These are phyloP conservation scores for Aphelenchoides besseyi DNA, from an alignment of 1,140 invertebrate species.

Conservation along the genomic window DNA sequence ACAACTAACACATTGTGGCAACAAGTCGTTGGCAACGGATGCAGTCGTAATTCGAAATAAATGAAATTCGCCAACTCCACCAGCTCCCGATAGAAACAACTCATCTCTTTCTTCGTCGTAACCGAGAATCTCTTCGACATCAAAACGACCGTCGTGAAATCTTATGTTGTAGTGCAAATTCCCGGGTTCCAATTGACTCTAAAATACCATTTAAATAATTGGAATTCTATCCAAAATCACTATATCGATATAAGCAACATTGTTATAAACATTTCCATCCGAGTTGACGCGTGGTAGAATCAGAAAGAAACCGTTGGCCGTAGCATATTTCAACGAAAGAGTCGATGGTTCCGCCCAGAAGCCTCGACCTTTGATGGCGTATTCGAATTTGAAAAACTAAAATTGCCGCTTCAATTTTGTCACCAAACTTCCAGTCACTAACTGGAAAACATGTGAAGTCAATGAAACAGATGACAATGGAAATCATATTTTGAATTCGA, in stretches of 20 bases:
- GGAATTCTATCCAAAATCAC: not conserved
- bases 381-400: slow-evolving; percentile 27
- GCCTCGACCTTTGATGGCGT: slow-evolving; percentile 19
- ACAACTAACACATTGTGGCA: slow-evolving; percentile 36
- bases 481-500: slow-evolving; percentile 30
- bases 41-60: slow-evolving; percentile 29
- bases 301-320: slow-evolving; percentile 33
- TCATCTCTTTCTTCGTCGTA: slow-evolving; percentile 35
- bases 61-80: slow-evolving; percentile 27
- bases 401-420: not conserved
- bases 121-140: slow-evolving; percentile 32
- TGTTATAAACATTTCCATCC: slow-evolving; percentile 33
- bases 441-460: slow-evolving; percentile 9
- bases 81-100: slow-evolving; percentile 31
- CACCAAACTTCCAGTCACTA: not conserved
- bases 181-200: slow-evolving; percentile 14
- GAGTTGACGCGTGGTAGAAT: slow-evolving; percentile 27
- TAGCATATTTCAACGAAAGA: slow-evolving; percentile 26
- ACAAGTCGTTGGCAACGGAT: slow-evolving; percentile 29
- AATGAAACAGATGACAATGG: slow-evolving; percentile 23
- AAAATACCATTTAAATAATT: slow-evolving; percentile 9
- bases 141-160: slow-evolving; percentile 30
- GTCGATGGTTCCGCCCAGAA: slow-evolving; percentile 31
- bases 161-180: not conserved
- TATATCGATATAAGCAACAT: slow-evolving; percentile 33